These are phyloP conservation scores for Montipora capitata DNA, from an alignment of 92 coral and sea anemone genomes.

Conservation along the genomic window DNA sequence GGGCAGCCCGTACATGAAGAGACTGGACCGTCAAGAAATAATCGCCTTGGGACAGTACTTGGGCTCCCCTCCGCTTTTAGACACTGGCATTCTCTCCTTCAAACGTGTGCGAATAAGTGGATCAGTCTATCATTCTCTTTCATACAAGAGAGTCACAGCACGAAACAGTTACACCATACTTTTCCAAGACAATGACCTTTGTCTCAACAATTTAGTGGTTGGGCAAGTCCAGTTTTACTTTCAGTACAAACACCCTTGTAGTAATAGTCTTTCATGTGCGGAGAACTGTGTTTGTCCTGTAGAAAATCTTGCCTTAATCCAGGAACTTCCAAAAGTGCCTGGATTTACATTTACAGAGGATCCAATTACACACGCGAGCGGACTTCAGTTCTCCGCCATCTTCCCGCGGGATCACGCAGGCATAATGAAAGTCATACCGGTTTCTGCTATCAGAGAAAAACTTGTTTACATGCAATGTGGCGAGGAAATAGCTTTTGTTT, in stretches of 20 bases:
- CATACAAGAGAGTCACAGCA: background rate
- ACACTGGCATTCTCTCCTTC: background rate
- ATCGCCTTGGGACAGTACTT: background rate
- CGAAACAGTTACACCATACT: background rate
- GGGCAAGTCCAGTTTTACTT: background rate
- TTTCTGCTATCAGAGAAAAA: too few species aligned
- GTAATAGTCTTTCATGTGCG: background rate
- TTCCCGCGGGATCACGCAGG: too few species aligned
- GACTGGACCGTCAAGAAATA: background rate
- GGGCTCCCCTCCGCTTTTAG: background rate
- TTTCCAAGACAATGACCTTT: background rate
- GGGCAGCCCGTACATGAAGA: background rate
- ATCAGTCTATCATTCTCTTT: background rate
- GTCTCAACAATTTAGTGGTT: background rate
- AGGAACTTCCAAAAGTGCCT: background rate
- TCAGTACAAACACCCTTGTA: slow-evolving; percentile 19
- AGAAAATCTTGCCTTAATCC: background rate
- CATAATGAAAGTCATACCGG: too few species aligned
- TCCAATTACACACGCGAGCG: too few species aligned
- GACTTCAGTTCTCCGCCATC: too few species aligned
- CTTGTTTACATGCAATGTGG: too few species aligned
- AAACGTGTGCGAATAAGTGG: background rate
- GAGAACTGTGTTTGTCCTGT: background rate
- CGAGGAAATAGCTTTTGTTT: too few species aligned
- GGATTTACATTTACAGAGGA: too few species aligned